Conservation (phyloP, 2,113 vertebrate species). For the Barbus barbus region DNA sequence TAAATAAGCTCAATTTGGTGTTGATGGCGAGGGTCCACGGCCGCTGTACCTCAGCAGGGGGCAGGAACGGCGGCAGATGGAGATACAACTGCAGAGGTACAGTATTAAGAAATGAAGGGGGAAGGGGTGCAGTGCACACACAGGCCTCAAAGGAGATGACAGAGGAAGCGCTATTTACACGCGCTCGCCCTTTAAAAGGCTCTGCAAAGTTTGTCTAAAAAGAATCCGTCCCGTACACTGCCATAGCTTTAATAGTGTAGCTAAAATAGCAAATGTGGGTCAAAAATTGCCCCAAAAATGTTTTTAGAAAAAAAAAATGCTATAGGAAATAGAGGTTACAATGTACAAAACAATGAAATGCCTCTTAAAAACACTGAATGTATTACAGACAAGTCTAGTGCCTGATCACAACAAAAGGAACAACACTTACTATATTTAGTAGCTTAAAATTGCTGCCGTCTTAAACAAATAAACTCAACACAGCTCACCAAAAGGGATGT, state of each 20-base stretch:
- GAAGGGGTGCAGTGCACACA: slow-evolving; percentile 24
- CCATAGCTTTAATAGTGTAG: neutral
- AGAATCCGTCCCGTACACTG: neutral
- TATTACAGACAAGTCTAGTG: too few species aligned
- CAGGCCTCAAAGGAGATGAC: neutral
- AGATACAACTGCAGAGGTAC: slow-evolving; percentile 27
- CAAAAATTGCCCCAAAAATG: neutral
- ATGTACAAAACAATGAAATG: neutral
- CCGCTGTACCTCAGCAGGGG: slow-evolving; percentile 18
- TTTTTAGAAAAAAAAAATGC: neutral
- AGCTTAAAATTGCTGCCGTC: neutral
- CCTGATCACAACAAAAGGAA: neutral
- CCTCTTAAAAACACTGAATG: too few species aligned
- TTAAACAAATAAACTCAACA: neutral
- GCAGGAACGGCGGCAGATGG: slow-evolving; percentile 17
- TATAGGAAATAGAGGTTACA: too few species aligned
- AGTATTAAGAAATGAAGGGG: slow-evolving; percentile 40
- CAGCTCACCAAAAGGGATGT: neutral
- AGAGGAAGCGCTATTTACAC: neutral
- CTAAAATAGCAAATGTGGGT: neutral
- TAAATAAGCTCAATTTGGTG: slow-evolving; percentile 6
- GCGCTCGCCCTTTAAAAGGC: neutral
- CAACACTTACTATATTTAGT: neutral
- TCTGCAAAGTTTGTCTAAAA: neutral
- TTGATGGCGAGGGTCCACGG: neutral